Evolutionary conservation across 2,888 invertebrate genomes (phyloP), one percentile per base, ranked within the genome.

Genomic region (Thymelicus acteon): DNA sequence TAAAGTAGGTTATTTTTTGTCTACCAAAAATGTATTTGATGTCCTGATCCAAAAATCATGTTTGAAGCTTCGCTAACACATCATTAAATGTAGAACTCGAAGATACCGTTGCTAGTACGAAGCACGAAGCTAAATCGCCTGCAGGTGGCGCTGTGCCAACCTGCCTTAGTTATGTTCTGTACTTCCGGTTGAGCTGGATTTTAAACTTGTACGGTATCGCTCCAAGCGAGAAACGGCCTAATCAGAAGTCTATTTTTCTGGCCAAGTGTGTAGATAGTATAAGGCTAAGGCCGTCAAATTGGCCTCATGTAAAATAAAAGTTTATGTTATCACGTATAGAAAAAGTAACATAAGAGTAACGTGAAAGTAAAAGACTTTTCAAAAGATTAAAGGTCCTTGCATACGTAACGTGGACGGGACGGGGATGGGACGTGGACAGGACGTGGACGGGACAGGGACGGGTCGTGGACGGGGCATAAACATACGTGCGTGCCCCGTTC

Each of bases 61-160:
- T 52, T 52, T 6, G 15, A 7, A 15, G 15, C 8, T 6, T 7
- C 52, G 19, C 15, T 54, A 54, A 54, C 61, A 61, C 47, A 24
- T 61, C 61, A 47, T 61, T 61, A 63, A 63, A 49, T 63, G 7
- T 49, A 48, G 31, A 52, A 63, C 52, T 63, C 24, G 62, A 48
- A 63, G 63, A 37, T 63, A 39, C 39, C 15, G 8, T 37, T 39
- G 52, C 15, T 63, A 15, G 49, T 49, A 52, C 62, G 48, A 15
- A 63, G 63, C 63, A 52, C 48, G 37, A 52, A 37, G 63, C 63
- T 63, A 63, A 63, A 62, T 48, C 62, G 63, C 10, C 62, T 48
- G 63, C 63, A 63, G 63, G 63, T 63, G 63, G 63, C 63, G 63
- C 8, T 39, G 49, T 63, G 63, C 63, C 63, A 63, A 63, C 37